Evolutionary conservation across 2,113 vertebrate genomes (phyloP), one percentile per base, ranked within the genome.

Genomic region (Podarcis cretensis): DNA sequence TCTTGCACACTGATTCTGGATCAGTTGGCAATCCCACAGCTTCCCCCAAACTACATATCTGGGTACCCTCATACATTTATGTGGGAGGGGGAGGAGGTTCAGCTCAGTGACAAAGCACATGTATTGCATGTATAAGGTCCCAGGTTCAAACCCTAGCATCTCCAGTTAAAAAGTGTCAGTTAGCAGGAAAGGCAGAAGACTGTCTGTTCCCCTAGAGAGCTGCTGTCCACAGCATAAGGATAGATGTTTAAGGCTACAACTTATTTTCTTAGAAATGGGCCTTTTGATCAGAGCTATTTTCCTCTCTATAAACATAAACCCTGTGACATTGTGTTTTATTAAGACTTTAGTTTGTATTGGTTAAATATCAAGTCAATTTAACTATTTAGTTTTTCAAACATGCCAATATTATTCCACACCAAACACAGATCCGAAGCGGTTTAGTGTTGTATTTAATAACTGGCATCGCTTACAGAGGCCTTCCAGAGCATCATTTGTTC

Each of bases 321-420:
- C 84, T 81, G 81, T 79, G 91, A 94, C 92, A 86, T 27, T 89
- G 78, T 32, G 25, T 88, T 89, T 76, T 16, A 1, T 63, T 85
- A 91, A 90, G 89, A 92, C 80, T 87, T 90, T 54, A 79, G 32
- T 76, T 92, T 90, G 59, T 23, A 57, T 90, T 92, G 66, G 63
- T 40, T 63, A 78, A 92, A 91, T 37, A 79, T 48, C 25, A 83
- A 66, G 81, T 7, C 63, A 93, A 91, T 14, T 71, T 84, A 93
- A 79, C 32, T 87, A 81, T 87, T 82, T 82, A 82, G 25, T 57
- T 75, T 87, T 78, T 78, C 74, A 54, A 87, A 94, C 84, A 84
- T 71, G 83, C 90, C 87, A 87, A 86, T n/a, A 83, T 63, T 14
- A 2, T 48, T 73, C 94, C 93, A 89, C 81, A 91, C 81, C 83